phyloP scores from a whole-genome alignment of 2,113 vertebrate species.

The Silurus asotus region DNA sequence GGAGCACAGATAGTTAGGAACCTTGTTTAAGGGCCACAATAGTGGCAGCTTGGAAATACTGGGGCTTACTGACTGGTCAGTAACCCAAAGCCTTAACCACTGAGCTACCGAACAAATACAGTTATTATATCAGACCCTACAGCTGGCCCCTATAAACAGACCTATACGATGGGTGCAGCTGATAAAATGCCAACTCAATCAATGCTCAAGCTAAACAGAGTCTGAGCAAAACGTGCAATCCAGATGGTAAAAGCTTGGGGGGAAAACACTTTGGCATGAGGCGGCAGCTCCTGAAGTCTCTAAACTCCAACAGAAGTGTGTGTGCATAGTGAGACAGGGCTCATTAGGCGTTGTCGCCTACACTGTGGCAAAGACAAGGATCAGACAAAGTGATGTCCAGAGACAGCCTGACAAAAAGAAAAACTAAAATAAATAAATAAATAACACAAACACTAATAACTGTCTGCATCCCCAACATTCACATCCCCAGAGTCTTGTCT shows the following conservation, averaged over 20 bases:
- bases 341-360: conserved; percentile 1
- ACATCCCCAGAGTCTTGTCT: conserved; percentile 1
- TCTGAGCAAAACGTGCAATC: background rate
- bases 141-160: background rate
- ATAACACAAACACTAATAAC: background rate
- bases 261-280: background rate
- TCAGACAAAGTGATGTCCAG: conserved; percentile 4
- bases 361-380: background rate
- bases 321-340: conserved; percentile 4
- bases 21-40: too few species aligned
- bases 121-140: background rate
- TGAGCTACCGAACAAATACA: background rate
- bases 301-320: background rate
- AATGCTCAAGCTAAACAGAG: background rate
- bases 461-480: conserved; percentile 15
- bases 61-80: too few species aligned
- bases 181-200: background rate
- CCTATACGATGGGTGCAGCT: background rate
- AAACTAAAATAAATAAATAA: too few species aligned
- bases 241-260: background rate
- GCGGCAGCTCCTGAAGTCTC: background rate
- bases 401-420: conserved; percentile 9
- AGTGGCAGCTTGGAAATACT: too few species aligned
- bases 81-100: too few species aligned
- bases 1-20: too few species aligned